These are phyloP conservation scores for Alfaro cultratus DNA, from an alignment of 2,797 vertebrate genomes.

Conservation along the genomic window DNA sequence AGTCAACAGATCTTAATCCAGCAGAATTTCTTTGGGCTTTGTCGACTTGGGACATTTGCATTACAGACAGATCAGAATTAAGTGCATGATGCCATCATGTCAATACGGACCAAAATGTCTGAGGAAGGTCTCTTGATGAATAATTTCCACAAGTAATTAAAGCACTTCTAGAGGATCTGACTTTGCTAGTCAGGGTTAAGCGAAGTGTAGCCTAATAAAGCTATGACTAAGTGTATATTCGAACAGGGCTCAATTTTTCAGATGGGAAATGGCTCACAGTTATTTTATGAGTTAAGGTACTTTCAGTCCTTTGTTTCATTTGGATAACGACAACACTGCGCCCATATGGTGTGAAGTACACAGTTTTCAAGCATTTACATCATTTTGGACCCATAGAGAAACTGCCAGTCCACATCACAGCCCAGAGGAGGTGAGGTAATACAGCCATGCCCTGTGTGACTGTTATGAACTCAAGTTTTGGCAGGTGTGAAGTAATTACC, in stretches of 20 bases:
- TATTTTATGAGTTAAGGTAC: slow-evolving; percentile 7
- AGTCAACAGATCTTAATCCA: background rate
- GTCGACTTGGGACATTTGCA: background rate
- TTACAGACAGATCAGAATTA: background rate
- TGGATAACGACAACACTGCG: background rate
- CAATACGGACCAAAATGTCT: background rate
- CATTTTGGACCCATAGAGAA: slow-evolving; percentile 15
- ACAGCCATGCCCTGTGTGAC: slow-evolving; percentile 42
- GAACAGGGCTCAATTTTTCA: slow-evolving; percentile 2
- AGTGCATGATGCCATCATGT: background rate
- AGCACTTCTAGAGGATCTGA: background rate
- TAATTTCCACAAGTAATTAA: background rate
- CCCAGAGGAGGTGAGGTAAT: slow-evolving; percentile 56
- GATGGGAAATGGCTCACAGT: slow-evolving; percentile 6
- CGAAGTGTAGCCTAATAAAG: background rate
- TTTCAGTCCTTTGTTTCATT: slow-evolving; percentile 11
- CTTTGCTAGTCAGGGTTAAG: background rate
- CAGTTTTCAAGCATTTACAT: slow-evolving; percentile 24
- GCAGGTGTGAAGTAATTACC: slow-evolving; percentile 42
- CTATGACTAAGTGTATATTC: background rate
- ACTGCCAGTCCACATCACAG: slow-evolving; percentile 27
- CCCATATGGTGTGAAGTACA: slow-evolving; percentile 10
- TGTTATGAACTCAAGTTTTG: slow-evolving; percentile 36
- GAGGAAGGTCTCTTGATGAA: background rate
- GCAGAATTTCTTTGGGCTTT: background rate